phyloP scores from a whole-genome alignment of 2,797 vertebrate species.

The Austrolebias charrua region DNA sequence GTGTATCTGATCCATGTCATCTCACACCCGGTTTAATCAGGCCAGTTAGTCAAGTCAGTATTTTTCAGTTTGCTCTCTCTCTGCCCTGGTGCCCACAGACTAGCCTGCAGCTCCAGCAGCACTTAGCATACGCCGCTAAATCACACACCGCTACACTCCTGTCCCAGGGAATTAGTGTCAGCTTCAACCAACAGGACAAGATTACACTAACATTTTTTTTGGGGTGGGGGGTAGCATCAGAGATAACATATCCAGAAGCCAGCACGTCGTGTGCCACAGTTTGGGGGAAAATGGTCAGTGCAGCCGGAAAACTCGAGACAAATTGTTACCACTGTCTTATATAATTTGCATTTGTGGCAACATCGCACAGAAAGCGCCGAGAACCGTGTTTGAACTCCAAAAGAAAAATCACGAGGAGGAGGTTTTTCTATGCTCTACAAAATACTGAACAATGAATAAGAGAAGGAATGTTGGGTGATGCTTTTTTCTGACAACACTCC shows the following conservation, averaged over 20 bases:
- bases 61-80: conserved; percentile 56
- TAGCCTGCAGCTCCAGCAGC: conserved; percentile 71
- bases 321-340: conserved; percentile 10
- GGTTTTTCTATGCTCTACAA: background rate
- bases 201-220: conserved; percentile 65
- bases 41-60: conserved; percentile 71
- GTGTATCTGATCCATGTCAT: conserved; percentile 73
- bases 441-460: conserved; percentile 8
- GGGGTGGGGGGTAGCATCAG: conserved; percentile 65
- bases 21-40: conserved; percentile 74
- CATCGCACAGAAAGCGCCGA: conserved; percentile 21
- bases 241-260: conserved; percentile 48
- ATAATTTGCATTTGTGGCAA: conserved; percentile 43
- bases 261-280: conserved; percentile 14
- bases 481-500: too few species aligned
- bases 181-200: conserved; percentile 54
- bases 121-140: conserved; percentile 77
- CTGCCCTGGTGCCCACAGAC: conserved; percentile 71
- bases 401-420: conserved; percentile 20
- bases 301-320: conserved; percentile 33
- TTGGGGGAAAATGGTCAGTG: conserved; percentile 32
- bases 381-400: conserved; percentile 28
- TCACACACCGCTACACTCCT: conserved; percentile 73
- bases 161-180: conserved; percentile 72
- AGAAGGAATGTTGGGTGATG: too few species aligned